Percentiles rank a stretch among this genome's conserved stretches.
Conservation (phyloP, 2,797 vertebrate genomes). For the Philypnodon macrostomus region DNA sequence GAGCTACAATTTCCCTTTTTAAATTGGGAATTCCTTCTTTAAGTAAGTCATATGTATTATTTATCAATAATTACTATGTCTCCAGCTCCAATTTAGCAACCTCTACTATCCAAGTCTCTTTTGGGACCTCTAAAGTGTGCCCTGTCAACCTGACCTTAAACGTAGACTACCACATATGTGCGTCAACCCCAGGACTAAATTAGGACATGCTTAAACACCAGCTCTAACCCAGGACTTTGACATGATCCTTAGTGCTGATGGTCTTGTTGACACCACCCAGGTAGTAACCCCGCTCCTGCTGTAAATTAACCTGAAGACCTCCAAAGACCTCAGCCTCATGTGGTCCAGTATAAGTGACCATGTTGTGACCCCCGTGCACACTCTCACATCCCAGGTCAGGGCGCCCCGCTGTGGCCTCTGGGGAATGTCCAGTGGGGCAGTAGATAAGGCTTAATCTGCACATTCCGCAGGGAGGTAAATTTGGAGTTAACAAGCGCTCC, state of each 20-base stretch:
- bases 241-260: not conserved
- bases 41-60: too few species aligned
- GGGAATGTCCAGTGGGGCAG: conserved; percentile 42
- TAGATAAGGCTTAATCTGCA: conserved; percentile 48
- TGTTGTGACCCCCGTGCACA: conserved; percentile 33
- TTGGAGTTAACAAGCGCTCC: conserved; percentile 38
- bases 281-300: not conserved
- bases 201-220: not conserved
- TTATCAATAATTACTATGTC: too few species aligned
- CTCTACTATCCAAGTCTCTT: too few species aligned
- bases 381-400: conserved; percentile 46
- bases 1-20: too few species aligned
- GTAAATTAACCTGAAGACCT: conserved; percentile 11
- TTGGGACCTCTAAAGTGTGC: not conserved
- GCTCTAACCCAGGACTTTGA: not conserved
- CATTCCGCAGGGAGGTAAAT: conserved; percentile 41
- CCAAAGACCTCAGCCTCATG: not conserved
- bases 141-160: too few species aligned
- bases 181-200: not conserved
- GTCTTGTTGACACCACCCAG: not conserved
- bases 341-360: conserved; percentile 26
- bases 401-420: conserved; percentile 17
- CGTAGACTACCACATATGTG: too few species aligned
- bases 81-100: too few species aligned
- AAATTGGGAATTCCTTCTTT: too few species aligned